A percentile compares a stretch with the other conserved stretches of the same genome.
These are phyloP conservation scores for Chionodraco myersi DNA, from an alignment of 2,113 vertebrate species.

Conservation along the genomic window DNA sequence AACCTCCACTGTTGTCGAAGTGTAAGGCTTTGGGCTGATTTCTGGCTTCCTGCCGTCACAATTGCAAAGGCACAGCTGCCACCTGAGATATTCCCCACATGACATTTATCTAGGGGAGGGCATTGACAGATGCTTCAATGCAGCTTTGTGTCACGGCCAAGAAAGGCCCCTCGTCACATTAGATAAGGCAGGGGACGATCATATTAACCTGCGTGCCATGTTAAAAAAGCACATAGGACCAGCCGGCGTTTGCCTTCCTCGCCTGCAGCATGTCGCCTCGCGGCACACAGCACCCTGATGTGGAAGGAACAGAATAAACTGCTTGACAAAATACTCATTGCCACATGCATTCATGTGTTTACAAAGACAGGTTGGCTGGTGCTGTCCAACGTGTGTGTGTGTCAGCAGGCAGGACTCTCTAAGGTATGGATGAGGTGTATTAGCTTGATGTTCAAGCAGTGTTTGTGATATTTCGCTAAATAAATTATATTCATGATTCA, in stretches of 20 bases:
- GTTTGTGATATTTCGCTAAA: background rate
- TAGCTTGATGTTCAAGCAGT: background rate
- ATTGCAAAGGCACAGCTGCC: slow-evolving; percentile 78
- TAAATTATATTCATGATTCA: background rate
- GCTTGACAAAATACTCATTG: slow-evolving; percentile 60
- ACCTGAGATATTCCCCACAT: slow-evolving; percentile 84
- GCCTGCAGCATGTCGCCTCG: slow-evolving; percentile 52
- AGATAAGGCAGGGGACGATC: slow-evolving; percentile 80
- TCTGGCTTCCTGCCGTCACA: slow-evolving; percentile 68
- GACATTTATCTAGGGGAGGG: slow-evolving; percentile 84
- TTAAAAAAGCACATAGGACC: slow-evolving; percentile 68
- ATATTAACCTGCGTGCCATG: slow-evolving; percentile 76
- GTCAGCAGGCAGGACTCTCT: slow-evolving; percentile 19
- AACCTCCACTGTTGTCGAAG: slow-evolving; percentile 42
- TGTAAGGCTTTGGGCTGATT: slow-evolving; percentile 77
- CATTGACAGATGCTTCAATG: slow-evolving; percentile 85
- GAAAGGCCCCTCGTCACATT: slow-evolving; percentile 80
- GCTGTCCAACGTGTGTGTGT: slow-evolving; percentile 7
- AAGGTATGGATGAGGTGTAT: slow-evolving; percentile 16
- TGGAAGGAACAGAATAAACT: slow-evolving; percentile 45
- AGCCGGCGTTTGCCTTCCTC: slow-evolving; percentile 44
- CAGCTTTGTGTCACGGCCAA: slow-evolving; percentile 82
- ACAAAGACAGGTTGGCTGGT: slow-evolving; percentile 32
- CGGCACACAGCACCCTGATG: slow-evolving; percentile 22
- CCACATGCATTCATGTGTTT: slow-evolving; percentile 42